Evolutionary conservation across 1,140 invertebrate species (phyloP).

Genomic region (Papilio dardanus): DNA sequence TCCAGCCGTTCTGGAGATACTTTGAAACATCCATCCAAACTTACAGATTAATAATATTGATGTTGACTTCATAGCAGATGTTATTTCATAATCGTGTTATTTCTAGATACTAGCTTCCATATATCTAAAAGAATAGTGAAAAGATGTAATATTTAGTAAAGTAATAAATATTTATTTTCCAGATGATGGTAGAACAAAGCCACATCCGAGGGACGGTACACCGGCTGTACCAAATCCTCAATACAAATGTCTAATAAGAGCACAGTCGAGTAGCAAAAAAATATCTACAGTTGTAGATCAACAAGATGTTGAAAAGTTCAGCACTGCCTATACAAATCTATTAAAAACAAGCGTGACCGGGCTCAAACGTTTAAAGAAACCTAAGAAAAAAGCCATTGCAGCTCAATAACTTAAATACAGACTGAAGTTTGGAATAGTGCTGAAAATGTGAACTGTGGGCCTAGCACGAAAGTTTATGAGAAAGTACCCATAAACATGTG

Average conservation of each 20-base stretch:
- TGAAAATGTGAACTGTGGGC: conserved; percentile 53
- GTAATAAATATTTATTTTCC: conserved; percentile 53
- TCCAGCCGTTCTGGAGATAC: too few species aligned
- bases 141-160: too few species aligned
- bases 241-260: conserved; percentile 90
- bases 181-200: conserved; percentile 91
- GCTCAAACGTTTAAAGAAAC: conserved; percentile 92
- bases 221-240: conserved; percentile 85
- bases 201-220: conserved; percentile 85
- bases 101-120: too few species aligned
- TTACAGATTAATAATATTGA: too few species aligned
- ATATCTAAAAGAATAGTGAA: too few species aligned
- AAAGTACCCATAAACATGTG: too few species aligned
- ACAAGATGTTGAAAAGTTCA: conserved; percentile 93
- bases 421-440: conserved; percentile 55
- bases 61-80: too few species aligned
- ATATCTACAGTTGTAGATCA: conserved; percentile 91
- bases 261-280: conserved; percentile 89
- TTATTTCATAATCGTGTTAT: too few species aligned
- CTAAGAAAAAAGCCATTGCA: conserved; percentile 84
- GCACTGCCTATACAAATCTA: conserved; percentile 91
- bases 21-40: too few species aligned
- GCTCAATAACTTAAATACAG: conserved; percentile 65
- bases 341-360: conserved; percentile 94
- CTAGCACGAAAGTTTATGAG: too few species aligned